Percentiles rank a stretch among this genome's conserved stretches.
These are phyloP conservation scores for Anarrhichthys ocellatus DNA, from an alignment of 2,113 vertebrate genomes.

Conservation along the genomic window DNA sequence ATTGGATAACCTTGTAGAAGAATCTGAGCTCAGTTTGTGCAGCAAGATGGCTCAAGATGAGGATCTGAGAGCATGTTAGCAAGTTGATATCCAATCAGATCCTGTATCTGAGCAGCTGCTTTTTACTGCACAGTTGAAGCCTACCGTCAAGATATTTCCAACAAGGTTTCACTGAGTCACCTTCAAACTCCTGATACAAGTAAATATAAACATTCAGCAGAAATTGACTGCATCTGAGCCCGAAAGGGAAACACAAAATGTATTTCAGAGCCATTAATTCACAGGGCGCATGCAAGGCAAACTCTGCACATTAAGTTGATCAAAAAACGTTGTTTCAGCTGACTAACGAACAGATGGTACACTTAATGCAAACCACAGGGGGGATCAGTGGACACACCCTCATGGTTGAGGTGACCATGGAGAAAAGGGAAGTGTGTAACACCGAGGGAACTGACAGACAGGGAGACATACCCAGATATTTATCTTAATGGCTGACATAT, in stretches of 20 bases:
- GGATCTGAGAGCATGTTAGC: neutral
- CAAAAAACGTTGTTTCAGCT: neutral
- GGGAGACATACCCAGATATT: constrained; percentile 12
- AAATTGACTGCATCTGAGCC: neutral
- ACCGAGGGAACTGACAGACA: constrained; percentile 42
- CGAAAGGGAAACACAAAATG: neutral
- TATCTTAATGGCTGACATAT: constrained; percentile 14
- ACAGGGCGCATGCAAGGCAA: constrained; percentile 20
- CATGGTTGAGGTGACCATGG: constrained; percentile 10
- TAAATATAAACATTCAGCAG: constrained; percentile 19
- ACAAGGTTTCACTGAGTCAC: constrained; percentile 1
- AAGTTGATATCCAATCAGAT: neutral
- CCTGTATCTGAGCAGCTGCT: constrained; percentile 8
- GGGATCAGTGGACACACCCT: constrained; percentile 40
- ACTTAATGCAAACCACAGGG: constrained; percentile 73
- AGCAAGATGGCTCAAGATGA: constrained; percentile 7
- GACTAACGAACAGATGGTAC: constrained; percentile 26
- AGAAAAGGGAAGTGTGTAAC: constrained; percentile 20
- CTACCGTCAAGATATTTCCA: neutral
- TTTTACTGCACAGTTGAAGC: constrained; percentile 10
- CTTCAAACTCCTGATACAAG: constrained; percentile 27
- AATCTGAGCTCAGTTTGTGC: constrained; percentile 12
- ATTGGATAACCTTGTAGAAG: neutral
- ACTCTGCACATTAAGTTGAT: neutral
- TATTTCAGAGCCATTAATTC: neutral